Percentiles rank a stretch among this genome's conserved stretches.
Conservation (phyloP, 2,113 vertebrate genomes). For the Toxotes jaculatrix region DNA sequence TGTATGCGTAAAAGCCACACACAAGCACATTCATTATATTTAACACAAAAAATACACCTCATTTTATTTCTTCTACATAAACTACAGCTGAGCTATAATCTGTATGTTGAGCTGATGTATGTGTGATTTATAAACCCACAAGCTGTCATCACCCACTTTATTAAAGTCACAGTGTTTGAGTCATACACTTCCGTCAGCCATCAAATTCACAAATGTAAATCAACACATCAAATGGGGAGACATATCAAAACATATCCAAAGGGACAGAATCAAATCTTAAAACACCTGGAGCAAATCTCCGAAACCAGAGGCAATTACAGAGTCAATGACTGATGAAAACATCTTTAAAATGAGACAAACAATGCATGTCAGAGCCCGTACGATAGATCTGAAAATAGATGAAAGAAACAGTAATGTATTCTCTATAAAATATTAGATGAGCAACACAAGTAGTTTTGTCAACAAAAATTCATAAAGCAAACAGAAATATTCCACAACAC, state of each 20-base stretch:
- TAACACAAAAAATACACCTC: background rate
- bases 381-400: background rate
- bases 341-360: background rate
- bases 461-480: too few relatives aligned
- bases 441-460: too few relatives aligned
- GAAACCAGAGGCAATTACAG: background rate
- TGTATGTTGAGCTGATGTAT: background rate
- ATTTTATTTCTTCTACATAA: background rate
- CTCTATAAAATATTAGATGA: background rate
- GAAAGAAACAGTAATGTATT: background rate
- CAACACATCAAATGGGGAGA: background rate
- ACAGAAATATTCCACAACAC: background rate
- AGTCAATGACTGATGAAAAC: background rate
- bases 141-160: constrained; percentile 1
- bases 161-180: background rate
- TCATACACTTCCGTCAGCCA: background rate
- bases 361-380: background rate
- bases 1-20: background rate
- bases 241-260: background rate
- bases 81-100: background rate
- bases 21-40: background rate
- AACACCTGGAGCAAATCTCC: background rate
- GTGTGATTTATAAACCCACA: background rate
- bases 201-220: background rate
- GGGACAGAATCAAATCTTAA: too few relatives aligned